Evolutionary conservation across 2,888 invertebrate species (phyloP), one percentile per base, ranked within the genome.

Genomic region (Girardia tigrina): DNA sequence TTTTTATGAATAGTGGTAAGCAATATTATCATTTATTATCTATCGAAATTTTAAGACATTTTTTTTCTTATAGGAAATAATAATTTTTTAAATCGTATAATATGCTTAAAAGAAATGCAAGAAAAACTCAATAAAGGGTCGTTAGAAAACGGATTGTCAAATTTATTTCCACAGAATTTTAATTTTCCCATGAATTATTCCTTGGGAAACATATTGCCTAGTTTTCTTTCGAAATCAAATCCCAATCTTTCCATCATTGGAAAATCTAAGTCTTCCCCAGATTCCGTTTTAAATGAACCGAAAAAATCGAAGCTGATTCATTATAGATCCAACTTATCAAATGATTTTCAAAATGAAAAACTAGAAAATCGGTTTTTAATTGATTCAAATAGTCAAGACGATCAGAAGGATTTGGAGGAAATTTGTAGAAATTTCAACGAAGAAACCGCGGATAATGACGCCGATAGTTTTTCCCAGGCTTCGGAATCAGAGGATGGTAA

Each of bases 321-420:
- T n/a, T 56, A 56, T n/a, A 4, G 56, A 56, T 56, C 56, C 6
- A 56, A 56, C n/a, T 20, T 20, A 20, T 6, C 23, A 2, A 56
- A 56, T 56, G 56, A 56, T 56, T 56, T 56, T 56, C 56, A 56
- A 56, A 56, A 56, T 56, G 56, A 56, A 8, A 56, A 56, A 56
- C n/a, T n/a, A 56, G 56, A 56, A 56, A 56, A 56, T n/a, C 56
- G 56, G 23, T 56, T 56, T 56, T 23, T 56, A n/a, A 56, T 56
- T 23, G 56, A 56, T 56, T 8, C 4, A 8, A n/a, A n/a, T 23
- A 56, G 56, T 56, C 56, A 56, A 56, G 56, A 4, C n/a, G 56
- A 56, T 56, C 56, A 56, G n/a, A 56, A 56, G 23, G 56, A 56
- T 56, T 23, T 56, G 6, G 56, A 56, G 2, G n/a, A 56, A 16